These are phyloP conservation scores for Osmerus eperlanus DNA, from an alignment of 2,113 vertebrate species.

Conservation along the genomic window DNA sequence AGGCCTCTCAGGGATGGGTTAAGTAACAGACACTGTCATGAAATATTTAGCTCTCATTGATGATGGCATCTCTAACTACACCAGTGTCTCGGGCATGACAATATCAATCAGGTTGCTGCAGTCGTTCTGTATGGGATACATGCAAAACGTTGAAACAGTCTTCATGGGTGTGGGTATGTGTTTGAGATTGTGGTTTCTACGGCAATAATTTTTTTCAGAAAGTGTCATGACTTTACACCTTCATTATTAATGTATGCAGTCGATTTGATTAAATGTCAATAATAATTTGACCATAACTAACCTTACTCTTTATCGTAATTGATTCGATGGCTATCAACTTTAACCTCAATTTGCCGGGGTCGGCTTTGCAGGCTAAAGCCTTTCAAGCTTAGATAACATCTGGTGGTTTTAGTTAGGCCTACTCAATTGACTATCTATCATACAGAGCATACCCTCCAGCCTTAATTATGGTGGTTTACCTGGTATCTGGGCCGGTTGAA, in stretches of 20 bases:
- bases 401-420: background rate
- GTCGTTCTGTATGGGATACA: conserved; percentile 5
- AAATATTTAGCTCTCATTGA: conserved; percentile 53
- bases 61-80: conserved; percentile 38
- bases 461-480: too few relatives aligned
- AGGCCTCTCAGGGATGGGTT: conserved; percentile 4
- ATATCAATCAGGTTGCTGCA: conserved; percentile 15
- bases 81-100: background rate
- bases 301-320: conserved; percentile 44
- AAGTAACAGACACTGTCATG: conserved; percentile 29
- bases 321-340: conserved; percentile 30
- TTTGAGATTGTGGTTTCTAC: background rate
- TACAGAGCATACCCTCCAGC: too few relatives aligned
- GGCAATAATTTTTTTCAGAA: too few relatives aligned
- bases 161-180: background rate
- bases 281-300: conserved; percentile 25
- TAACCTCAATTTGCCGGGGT: conserved; percentile 8
- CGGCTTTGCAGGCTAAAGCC: conserved; percentile 34
- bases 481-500: too few relatives aligned
- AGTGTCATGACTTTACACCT: background rate
- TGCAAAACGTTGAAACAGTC: background rate
- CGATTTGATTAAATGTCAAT: conserved; percentile 38
- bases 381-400: conserved; percentile 11
- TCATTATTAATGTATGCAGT: background rate
- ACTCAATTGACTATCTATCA: background rate